phyloP scores from a whole-genome alignment of 2,113 vertebrate genomes.

The Suricata suricatta region DNA sequence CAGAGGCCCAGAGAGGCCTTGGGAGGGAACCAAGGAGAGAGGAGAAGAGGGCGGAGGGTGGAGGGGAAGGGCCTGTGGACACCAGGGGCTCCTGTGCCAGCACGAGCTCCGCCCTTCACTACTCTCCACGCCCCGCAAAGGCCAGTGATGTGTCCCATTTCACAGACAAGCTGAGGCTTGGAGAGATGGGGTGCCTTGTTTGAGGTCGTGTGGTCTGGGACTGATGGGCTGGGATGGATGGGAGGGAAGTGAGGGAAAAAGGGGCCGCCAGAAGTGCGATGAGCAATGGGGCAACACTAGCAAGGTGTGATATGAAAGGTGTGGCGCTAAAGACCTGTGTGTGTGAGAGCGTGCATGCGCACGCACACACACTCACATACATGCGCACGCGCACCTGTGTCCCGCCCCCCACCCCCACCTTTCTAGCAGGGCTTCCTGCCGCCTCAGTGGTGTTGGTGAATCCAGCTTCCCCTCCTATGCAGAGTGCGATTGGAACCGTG shows the following conservation, averaged over 20 bases:
- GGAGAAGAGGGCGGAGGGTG: not conserved
- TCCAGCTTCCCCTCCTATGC: not conserved
- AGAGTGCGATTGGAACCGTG: not conserved
- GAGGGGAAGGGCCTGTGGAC: fast-evolving
- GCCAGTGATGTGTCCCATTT: fast-evolving
- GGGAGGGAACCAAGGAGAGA: not conserved
- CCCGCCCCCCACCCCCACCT: not conserved
- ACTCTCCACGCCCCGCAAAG: fast-evolving
- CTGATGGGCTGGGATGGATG: too few relatives aligned
- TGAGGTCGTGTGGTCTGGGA: not conserved
- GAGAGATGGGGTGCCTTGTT: not conserved
- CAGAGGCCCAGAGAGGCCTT: not conserved
- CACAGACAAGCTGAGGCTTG: not conserved
- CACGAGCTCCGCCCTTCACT: fast-evolving
- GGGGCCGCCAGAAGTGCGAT: too few relatives aligned
- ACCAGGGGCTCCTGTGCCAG: fast-evolving
- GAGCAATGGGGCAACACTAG: not conserved
- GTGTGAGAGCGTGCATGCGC: fast-evolving
- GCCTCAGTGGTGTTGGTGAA: not conserved
- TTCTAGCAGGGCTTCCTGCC: not conserved
- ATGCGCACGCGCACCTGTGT: not conserved
- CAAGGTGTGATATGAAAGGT: not conserved
- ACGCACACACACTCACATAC: fast-evolving
- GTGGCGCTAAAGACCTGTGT: too few relatives aligned
- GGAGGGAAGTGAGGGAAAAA: not conserved